Percentiles rank a stretch among this genome's conserved stretches.
Conservation (phyloP, 2,797 vertebrate species). For the Sarcophilus harrisii region DNA sequence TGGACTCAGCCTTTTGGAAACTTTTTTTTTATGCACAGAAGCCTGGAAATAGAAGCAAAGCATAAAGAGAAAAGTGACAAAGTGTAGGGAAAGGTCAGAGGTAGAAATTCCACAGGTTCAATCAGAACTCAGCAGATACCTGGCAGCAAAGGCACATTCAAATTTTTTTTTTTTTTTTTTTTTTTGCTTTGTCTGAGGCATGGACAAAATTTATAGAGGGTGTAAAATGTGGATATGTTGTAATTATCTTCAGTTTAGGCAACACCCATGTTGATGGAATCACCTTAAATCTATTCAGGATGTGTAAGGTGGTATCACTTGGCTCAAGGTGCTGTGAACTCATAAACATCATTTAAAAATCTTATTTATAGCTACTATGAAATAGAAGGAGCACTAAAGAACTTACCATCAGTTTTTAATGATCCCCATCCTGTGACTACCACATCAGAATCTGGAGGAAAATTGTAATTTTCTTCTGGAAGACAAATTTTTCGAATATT, state of each 20-base stretch:
- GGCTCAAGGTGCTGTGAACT: neutral
- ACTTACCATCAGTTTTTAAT: conserved; percentile 83
- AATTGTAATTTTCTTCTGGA: conserved; percentile 80
- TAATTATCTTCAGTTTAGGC: neutral
- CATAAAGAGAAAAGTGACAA: neutral
- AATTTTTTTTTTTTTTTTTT: neutral
- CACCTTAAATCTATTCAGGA: neutral
- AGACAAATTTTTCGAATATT: conserved; percentile 83
- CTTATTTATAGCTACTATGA: neutral
- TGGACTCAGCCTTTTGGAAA: neutral
- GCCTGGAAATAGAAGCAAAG: neutral
- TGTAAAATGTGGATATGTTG: neutral
- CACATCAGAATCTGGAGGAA: conserved; percentile 77
- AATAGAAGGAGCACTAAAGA: neutral
- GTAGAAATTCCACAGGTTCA: neutral
- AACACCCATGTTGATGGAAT: neutral
- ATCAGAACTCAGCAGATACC: neutral
- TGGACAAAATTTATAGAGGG: neutral
- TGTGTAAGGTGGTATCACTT: neutral
- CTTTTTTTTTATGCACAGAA: neutral
- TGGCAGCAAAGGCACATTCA: neutral
- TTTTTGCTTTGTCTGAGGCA: neutral
- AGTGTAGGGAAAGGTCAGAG: neutral
- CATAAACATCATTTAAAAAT: neutral
- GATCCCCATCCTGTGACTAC: conserved; percentile 87